Evolutionary conservation across 2,113 vertebrate species (phyloP), one percentile per base, ranked within the genome.

Genomic region (Empidonax alnorum): DNA sequence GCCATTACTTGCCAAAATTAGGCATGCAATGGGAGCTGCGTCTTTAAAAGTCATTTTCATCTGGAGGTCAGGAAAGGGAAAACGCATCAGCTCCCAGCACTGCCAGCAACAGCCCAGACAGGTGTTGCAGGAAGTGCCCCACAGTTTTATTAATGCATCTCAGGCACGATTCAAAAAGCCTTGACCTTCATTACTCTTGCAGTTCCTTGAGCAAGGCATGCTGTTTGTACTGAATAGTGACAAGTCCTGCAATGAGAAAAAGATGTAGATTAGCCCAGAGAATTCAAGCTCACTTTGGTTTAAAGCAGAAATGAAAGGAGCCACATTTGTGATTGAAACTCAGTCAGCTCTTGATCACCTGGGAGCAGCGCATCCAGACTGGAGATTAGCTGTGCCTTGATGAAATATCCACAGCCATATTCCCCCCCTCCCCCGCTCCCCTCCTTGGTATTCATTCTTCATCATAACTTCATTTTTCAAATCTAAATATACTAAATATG

Each of bases 241-340:
- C 88, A 96, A 96, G 88, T 78, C 82, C 79, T 87, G 65, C 90
- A 93, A 86, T 87, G 76, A 95, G 92, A 94, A 93, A 65, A 96
- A 95, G 67, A 88, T 75, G 93, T 62, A 92, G 82, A n/a, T 87
- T 59, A 76, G 39, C 47, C 31, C 63, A 69, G 93, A 93, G 67
- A 90, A 69, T 79, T 85, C 72, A 31, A 46, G 41, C 35, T 77
- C 4, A 17, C 53, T 93, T 72, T 71, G 65, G n/a, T 90, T 93
- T 94, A 78, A 84, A 80, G 73, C 28, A 95, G 68, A 78, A 90
- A 74, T 56, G 30, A 86, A 91, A 86, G 56, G 71, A 95, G 28
- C n/a, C 20, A 37, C 39, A 17, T 92, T 92, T 91, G 89, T 73
- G 79, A 88, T 66, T 90, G 93, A 95, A 97, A 94, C 23, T 22